Conservation (phyloP, 2,888 invertebrate species). For the Caenorhabditis imperialis region DNA sequence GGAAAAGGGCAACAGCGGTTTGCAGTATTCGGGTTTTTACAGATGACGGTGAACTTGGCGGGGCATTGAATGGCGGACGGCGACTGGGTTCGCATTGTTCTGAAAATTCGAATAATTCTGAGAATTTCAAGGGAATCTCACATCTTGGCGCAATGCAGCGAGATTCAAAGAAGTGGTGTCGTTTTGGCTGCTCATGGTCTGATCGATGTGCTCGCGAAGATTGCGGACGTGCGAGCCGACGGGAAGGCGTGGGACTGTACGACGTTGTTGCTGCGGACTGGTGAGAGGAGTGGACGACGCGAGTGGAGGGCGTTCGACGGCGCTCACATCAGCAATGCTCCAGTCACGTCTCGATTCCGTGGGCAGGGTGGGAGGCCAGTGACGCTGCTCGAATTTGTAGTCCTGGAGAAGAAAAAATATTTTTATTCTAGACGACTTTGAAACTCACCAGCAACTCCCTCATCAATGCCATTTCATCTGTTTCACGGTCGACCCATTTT, state of each 20-base stretch:
- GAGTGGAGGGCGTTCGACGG: neutral
- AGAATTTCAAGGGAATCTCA: neutral
- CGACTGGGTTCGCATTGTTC: constrained; percentile 2
- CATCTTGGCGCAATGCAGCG: neutral
- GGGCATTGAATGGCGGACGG: constrained; percentile 7
- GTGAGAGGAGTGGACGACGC: constrained; percentile 1
- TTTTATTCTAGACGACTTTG: neutral
- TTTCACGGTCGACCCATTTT: constrained; percentile 13
- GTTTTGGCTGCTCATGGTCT: neutral
- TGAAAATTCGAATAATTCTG: neutral
- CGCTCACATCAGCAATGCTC: neutral
- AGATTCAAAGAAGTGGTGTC: neutral
- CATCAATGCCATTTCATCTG: neutral
- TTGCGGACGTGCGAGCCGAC: neutral
- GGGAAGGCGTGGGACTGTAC: neutral
- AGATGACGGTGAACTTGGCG: too few relatives aligned
- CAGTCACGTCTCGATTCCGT: neutral
- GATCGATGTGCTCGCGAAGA: neutral
- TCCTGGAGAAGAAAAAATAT: neutral
- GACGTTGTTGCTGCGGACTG: neutral
- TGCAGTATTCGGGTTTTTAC: too few relatives aligned
- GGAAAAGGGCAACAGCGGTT: too few relatives aligned
- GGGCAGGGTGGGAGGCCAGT: neutral
- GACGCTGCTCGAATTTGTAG: constrained; percentile 8
- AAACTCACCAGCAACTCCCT: neutral